A percentile compares a stretch with the other conserved stretches of the same genome.
Conservation (phyloP, 2,113 vertebrate genomes). For the Strix uralensis region DNA sequence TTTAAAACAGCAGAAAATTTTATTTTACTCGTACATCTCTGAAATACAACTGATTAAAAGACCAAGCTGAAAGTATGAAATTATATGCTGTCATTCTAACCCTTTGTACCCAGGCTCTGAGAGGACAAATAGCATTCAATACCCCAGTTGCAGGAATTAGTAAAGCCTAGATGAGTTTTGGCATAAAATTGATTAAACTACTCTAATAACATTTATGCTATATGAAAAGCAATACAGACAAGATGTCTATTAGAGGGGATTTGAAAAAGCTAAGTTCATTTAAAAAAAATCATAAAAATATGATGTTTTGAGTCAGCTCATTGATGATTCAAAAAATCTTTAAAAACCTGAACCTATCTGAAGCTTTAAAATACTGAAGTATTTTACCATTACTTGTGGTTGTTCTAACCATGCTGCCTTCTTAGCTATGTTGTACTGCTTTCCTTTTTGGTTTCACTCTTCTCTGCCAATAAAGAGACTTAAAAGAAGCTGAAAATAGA, state of each 20-base stretch:
- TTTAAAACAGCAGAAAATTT: slow-evolving; percentile 18
- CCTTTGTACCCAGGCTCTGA: neutral
- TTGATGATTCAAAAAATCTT: neutral
- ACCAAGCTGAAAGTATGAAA: neutral
- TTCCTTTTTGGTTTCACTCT: neutral
- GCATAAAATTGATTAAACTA: neutral
- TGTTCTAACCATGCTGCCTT: neutral
- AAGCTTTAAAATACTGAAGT: neutral
- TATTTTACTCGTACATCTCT: neutral
- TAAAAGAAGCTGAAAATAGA: neutral
- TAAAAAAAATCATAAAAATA: neutral
- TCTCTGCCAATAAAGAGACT: neutral
- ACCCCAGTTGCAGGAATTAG: neutral
- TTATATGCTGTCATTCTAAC: neutral
- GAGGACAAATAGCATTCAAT: neutral
- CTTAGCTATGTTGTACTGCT: neutral
- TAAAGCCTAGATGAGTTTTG: neutral
- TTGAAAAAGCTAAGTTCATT: neutral
- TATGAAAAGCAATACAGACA: neutral
- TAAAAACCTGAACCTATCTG: neutral
- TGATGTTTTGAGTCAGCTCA: neutral
- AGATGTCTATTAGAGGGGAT: neutral
- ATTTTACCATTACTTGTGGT: neutral
- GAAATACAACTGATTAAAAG: slow-evolving; percentile 9
- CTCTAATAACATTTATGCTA: neutral